Evolutionary conservation across 2,797 vertebrate species (phyloP), one percentile per base, ranked within the genome.

Genomic region (Oreonectes daqikongensis): DNA sequence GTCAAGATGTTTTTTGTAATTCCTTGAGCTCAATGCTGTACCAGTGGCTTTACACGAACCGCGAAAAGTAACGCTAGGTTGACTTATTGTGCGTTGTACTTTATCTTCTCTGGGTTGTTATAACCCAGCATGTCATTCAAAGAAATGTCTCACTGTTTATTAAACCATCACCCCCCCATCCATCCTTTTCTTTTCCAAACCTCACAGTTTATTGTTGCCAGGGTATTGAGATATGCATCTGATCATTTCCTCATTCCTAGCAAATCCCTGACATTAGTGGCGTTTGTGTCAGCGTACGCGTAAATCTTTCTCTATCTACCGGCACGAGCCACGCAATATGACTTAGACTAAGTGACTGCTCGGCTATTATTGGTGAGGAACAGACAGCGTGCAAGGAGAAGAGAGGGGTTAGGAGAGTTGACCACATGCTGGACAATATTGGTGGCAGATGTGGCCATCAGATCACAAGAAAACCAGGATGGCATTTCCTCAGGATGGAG

Each of bases 401-500:
- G 91, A 93, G 92, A 91, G 50, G 76, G 63, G 0, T 73, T 87
- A 82, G 81, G 86, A 89, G 87, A 88, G 85, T 86, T 92, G 90
- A 90, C 89, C 90, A 87, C 89, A 89, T 89, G 91, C 89, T 78
- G 87, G 88, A 88, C 85, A 89, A 88, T 90, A 91, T 92, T 92
- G 86, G 89, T 87, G 91, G 92, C 93, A 94, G 93, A 94, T 94
- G 94, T 89, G 90, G 75, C 76, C 79, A 77, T 80, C 86, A 89
- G 89, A 92, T 93, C 88, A 92, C 91, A 91, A 85, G 87, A 88
- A 90, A 93, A 94, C 92, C 77, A 91, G 87, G 86, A 94, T 93
- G 95, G 94, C 93, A 94, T 96, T 95, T 96, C 95, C 95, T 95
- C 92, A 91, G 90, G 91, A 94, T 92, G 92, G 90, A 90, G 85